Conservation (phyloP, 2,113 vertebrate genomes). For the Osmerus mordax region DNA sequence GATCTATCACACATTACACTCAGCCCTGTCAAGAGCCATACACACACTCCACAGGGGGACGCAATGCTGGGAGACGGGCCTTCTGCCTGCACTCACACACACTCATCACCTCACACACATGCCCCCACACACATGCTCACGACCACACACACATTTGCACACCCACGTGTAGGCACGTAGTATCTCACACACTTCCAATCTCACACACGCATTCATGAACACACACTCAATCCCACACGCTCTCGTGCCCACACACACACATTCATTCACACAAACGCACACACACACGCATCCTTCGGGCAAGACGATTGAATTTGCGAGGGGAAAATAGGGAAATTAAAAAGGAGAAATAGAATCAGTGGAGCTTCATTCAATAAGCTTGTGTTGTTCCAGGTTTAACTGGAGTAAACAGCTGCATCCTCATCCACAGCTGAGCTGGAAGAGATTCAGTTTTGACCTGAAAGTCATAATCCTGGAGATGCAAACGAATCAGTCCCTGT, state of each 20-base stretch:
- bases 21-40: conserved; percentile 76
- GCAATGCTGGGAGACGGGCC: conserved; percentile 76
- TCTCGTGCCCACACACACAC: conserved; percentile 39
- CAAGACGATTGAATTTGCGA: conserved; percentile 24
- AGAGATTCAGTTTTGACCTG: background rate
- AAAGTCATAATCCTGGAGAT: no score
- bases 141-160: conserved; percentile 24
- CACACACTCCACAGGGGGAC: conserved; percentile 69
- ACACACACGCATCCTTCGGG: background rate
- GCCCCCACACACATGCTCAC: background rate
- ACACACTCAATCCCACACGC: conserved; percentile 32
- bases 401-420: background rate
- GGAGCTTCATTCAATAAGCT: background rate
- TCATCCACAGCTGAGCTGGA: background rate
- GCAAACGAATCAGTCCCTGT: background rate
- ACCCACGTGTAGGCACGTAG: conserved; percentile 17
- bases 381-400: background rate
- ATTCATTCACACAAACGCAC: conserved; percentile 21
- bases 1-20: conserved; percentile 82
- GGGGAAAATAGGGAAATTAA: conserved; percentile 9
- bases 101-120: background rate
- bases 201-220: conserved; percentile 3
- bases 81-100: conserved; percentile 59
- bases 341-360: conserved; percentile 32
- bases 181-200: conserved; percentile 9